Base-by-base conservation (phyloP, 2,113 vertebrate genomes). In the Mormyrus iriodes region DNA sequence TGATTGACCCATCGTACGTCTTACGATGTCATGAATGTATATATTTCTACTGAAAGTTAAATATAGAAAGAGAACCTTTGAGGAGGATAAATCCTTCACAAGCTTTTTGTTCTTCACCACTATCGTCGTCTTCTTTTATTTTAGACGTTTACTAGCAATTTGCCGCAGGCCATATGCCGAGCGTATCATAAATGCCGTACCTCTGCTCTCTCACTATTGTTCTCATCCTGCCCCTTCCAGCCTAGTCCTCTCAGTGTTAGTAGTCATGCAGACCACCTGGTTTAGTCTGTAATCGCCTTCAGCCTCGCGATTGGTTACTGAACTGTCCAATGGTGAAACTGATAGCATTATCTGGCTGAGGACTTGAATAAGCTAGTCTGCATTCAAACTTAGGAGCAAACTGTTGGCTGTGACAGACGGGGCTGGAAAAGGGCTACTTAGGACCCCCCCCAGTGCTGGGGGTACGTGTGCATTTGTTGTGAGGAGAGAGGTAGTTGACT, bases 261-360 rank as follows among this genome's bases (percentile, higher is more conserved):
- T 92, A 95, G 94, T 94, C 95, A 65, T 65, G 58, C 58, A 61
- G 58, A 27, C 58, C 58, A 27, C 58, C 58, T 61, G 94, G 93
- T 95, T 95, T 94, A 96, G 95, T 95, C 94, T 42, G 89, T 92
- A 91, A 94, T 17, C 4, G 90, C 39, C 93, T 92, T 91, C 92
- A 92, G 95, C 95, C 95, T 94, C 92, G 94, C 95, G 95, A 95
- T 94, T 94, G 95, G 93, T 95, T 95, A 95, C 95, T 96, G 95
- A 96, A 95, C 91, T 92, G 93, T 92, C 92, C 90, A 90, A 86
- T 83, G 92, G 92, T 93, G 91, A 91, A 93, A 93, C 69, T 24
- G 55, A 49, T 21, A 52, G 46, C 49, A 44, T 48, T 82, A 79
- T 51, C 39, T 35, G 53, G 89, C 76, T 90, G 49, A 82, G 49